Percentiles rank a stretch among this genome's conserved stretches.
phyloP scores from a whole-genome alignment of 2,888 invertebrate genomes.

The Panorpa germanica region DNA sequence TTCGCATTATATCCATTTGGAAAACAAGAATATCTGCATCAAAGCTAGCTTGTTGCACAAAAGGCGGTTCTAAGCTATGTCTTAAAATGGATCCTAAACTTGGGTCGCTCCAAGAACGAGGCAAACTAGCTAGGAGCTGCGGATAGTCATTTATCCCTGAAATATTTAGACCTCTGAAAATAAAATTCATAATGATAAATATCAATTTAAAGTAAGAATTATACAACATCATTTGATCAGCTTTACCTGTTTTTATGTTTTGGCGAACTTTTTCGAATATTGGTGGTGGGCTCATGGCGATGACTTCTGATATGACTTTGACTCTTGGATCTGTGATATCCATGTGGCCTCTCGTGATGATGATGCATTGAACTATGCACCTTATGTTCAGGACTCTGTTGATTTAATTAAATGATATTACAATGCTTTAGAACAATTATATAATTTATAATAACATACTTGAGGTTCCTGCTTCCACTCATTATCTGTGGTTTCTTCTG shows the following conservation, averaged over 20 bases:
- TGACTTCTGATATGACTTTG: constrained; percentile 5
- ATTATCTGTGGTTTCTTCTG: constrained; percentile 85
- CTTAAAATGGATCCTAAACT: constrained; percentile 36
- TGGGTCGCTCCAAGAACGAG: constrained; percentile 62
- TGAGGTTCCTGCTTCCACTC: constrained; percentile 77
- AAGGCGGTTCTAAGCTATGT: constrained; percentile 52
- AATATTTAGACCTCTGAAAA: constrained; percentile 46
- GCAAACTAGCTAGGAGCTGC: constrained; percentile 42
- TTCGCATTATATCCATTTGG: constrained; percentile 66
- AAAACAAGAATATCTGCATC: constrained; percentile 64
- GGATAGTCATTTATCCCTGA: constrained; percentile 65
- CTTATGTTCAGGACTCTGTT: constrained; percentile 26
- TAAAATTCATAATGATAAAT: constrained; percentile 5
- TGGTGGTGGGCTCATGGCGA: constrained; percentile 7
- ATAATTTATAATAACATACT: too few species aligned
- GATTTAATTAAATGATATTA: constrained; percentile 15
- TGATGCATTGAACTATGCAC: constrained; percentile 12
- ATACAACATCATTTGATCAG: constrained; percentile 3
- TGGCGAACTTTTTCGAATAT: constrained; percentile 9
- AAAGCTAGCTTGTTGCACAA: constrained; percentile 73
- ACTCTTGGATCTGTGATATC: too few species aligned
- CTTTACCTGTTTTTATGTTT: constrained; percentile 11
- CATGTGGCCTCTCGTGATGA: constrained; percentile 17
- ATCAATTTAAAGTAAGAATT: constrained; percentile 4
- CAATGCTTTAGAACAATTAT: too few species aligned